These are phyloP conservation scores for Araneus ventricosus DNA, from an alignment of 1,140 invertebrate genomes.

Conservation along the genomic window DNA sequence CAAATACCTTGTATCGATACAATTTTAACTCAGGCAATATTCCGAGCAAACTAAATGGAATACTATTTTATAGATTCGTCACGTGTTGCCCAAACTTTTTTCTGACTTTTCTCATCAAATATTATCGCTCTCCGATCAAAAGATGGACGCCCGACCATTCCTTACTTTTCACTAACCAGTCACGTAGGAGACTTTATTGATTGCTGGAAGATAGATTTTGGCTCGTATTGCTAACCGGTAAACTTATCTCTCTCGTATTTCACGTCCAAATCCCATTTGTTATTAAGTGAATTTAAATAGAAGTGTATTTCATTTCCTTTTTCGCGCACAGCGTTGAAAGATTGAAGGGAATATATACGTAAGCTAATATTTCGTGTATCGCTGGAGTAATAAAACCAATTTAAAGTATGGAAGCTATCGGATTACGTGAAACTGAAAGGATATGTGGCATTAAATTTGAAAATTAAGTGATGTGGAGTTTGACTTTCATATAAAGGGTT, in stretches of 20 bases:
- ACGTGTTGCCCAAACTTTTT: background rate
- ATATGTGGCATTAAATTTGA: background rate
- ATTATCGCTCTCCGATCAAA: background rate
- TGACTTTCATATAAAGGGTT: background rate
- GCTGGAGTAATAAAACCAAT: background rate
- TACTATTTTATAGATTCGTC: too few relatives aligned
- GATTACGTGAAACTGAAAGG: background rate
- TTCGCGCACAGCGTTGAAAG: too few relatives aligned
- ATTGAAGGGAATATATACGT: background rate
- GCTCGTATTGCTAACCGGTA: background rate
- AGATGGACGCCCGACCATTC: constrained; percentile 13
- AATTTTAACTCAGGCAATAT: too few relatives aligned
- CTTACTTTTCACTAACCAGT: constrained; percentile 34
- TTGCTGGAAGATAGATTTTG: background rate
- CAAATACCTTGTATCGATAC: too few relatives aligned
- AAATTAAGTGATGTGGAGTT: background rate
- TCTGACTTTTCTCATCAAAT: constrained; percentile 14
- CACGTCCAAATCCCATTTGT: background rate
- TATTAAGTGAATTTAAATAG: constrained; percentile 1
- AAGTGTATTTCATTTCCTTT: background rate
- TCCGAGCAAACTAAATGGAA: too few relatives aligned
- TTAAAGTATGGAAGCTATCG: background rate
- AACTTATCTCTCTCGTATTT: background rate
- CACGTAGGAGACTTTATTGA: constrained; percentile 28
- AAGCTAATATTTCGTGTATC: background rate